phyloP scores from a whole-genome alignment of 2,113 vertebrate genomes.

The Scartelaos histophorus region DNA sequence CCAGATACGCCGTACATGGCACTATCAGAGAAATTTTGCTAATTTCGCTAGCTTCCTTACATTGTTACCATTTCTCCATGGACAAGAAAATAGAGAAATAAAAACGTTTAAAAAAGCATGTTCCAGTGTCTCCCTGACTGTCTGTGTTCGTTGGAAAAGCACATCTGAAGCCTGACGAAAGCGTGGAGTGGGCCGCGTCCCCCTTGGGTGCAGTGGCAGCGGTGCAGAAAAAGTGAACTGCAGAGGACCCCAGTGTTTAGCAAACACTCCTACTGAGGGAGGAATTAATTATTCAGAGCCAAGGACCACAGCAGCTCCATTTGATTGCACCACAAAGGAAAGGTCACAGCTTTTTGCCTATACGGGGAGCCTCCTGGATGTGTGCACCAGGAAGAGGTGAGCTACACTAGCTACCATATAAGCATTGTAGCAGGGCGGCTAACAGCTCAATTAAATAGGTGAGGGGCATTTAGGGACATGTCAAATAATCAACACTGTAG shows the following conservation, averaged over 20 bases:
- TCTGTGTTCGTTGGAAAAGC: conserved; percentile 66
- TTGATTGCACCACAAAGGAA: conserved; percentile 77
- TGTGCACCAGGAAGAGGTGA: conserved; percentile 49
- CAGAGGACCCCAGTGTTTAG: conserved; percentile 82
- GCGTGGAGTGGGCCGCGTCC: conserved; percentile 67
- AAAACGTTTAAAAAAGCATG: conserved; percentile 31
- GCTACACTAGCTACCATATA: conserved; percentile 34
- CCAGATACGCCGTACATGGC: neutral
- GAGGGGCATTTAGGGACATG: conserved; percentile 31
- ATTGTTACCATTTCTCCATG: conserved; percentile 36
- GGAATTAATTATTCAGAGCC: conserved; percentile 83
- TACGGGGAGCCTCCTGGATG: conserved; percentile 64
- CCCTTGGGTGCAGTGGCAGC: conserved; percentile 74
- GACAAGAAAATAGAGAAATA: conserved; percentile 3
- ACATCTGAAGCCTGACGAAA: conserved; percentile 74
- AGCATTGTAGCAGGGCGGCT: conserved; percentile 32
- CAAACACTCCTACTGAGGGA: conserved; percentile 81
- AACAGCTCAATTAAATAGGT: conserved; percentile 63
- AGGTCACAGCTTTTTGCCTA: conserved; percentile 71
- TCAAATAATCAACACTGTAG: conserved; percentile 22
- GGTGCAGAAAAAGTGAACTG: conserved; percentile 84
- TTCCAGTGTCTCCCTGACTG: conserved; percentile 58
- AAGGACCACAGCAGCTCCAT: conserved; percentile 75
- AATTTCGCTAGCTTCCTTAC: conserved; percentile 34
- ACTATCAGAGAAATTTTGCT: conserved; percentile 34